Evolutionary conservation across 2,113 vertebrate species (phyloP).

Genomic region (Pyxicephalus adspersus): DNA sequence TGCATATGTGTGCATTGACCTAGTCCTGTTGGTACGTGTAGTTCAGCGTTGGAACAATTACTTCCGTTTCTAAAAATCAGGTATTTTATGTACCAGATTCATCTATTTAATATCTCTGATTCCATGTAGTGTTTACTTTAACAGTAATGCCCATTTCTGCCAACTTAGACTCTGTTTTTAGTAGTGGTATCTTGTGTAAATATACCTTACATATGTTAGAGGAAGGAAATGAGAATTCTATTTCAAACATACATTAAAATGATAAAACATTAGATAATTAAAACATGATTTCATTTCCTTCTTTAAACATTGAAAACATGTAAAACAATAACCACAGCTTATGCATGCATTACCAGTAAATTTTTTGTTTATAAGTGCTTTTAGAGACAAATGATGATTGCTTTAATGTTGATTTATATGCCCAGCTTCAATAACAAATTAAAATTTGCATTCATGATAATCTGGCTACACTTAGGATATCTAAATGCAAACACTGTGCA

Average conservation of each 20-base stretch:
- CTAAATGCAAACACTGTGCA: constrained; percentile 42
- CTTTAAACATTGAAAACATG: background rate
- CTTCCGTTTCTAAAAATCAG: no score
- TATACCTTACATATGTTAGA: background rate
- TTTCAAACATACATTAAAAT: background rate
- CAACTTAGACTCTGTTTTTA: no score
- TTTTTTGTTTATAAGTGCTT: constrained; percentile 33
- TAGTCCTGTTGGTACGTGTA: no score
- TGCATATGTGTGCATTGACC: no score
- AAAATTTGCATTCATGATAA: constrained; percentile 44
- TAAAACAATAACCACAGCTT: constrained; percentile 28
- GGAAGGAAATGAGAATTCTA: background rate
- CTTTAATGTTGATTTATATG: constrained; percentile 34
- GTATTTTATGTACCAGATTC: no score
- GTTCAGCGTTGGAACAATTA: no score
- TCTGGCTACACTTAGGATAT: constrained; percentile 26
- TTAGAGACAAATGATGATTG: constrained; percentile 46
- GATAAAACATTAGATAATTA: constrained; percentile 26
- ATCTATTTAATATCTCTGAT: no score
- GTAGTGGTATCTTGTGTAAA: background rate
- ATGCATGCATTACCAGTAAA: constrained; percentile 12
- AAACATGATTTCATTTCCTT: background rate
- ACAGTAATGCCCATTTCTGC: no score
- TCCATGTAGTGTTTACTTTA: no score
- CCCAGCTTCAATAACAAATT: constrained; percentile 40